Percentiles rank a stretch among this genome's conserved stretches.
Evolutionary conservation across 2,797 vertebrate species (phyloP).

Genomic region (Leptoclinus maculatus): DNA sequence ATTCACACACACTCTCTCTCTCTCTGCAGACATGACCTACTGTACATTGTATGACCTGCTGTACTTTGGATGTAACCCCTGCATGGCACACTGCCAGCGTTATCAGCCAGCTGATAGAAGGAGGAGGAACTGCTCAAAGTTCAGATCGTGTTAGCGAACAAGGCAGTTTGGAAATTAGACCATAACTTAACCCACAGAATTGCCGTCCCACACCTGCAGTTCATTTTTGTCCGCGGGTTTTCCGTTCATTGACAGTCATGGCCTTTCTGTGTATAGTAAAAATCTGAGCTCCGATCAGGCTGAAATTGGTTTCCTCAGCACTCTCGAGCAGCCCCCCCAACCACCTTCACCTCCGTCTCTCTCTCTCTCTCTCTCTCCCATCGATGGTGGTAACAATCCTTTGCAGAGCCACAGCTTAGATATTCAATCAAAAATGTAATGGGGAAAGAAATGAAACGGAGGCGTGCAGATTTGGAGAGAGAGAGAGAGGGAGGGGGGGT

Average conservation of each 20-base stretch:
- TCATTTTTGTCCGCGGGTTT: constrained; percentile 21
- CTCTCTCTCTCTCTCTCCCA: not conserved
- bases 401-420: constrained; percentile 38
- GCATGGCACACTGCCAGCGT: constrained; percentile 15
- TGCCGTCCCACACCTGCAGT: constrained; percentile 17
- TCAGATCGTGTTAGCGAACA: not conserved
- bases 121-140: constrained; percentile 40
- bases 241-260: constrained; percentile 29
- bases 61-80: constrained; percentile 20
- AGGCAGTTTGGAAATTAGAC: constrained; percentile 13
- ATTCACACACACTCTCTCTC: constrained; percentile 1
- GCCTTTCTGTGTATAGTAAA: constrained; percentile 37
- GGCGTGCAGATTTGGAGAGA: constrained; percentile 6
- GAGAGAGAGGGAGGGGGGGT: no score
- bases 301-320: constrained; percentile 55
- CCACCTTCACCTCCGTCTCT: not conserved
- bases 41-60: constrained; percentile 3
- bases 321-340: constrained; percentile 9
- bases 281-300: constrained; percentile 53
- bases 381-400: constrained; percentile 17
- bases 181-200: constrained; percentile 7
- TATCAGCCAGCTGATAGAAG: constrained; percentile 50
- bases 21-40: constrained; percentile 2
- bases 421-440: constrained; percentile 58
- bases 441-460: constrained; percentile 55